Evolutionary conservation across 2,113 vertebrate species (phyloP).

Genomic region (Corythoichthys intestinalis): DNA sequence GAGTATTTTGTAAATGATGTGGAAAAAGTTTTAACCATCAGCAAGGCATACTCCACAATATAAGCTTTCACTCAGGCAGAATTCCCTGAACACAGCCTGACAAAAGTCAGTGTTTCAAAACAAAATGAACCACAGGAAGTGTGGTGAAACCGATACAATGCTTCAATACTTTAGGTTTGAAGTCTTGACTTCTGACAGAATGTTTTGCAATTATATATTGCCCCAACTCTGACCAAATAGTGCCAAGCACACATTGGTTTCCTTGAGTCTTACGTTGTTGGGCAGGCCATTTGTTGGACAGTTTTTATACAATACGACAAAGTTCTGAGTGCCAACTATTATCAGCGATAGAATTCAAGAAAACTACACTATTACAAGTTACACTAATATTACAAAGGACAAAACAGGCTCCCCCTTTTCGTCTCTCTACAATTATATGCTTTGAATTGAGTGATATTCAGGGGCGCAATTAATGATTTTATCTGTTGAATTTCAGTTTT

Average conservation of each 20-base stretch:
- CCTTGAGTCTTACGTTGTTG: background rate
- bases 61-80: background rate
- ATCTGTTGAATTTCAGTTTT: too few relatives aligned
- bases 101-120: background rate
- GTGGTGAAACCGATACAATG: background rate
- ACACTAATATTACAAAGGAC: too few relatives aligned
- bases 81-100: background rate
- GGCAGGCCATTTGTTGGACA: too few relatives aligned
- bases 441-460: too few relatives aligned
- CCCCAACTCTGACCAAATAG: background rate
- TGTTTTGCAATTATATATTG: too few relatives aligned
- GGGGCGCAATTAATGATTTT: too few relatives aligned
- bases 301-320: background rate
- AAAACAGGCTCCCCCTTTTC: too few relatives aligned
- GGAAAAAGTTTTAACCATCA: too few relatives aligned
- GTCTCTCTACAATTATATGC: too few relatives aligned
- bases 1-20: background rate
- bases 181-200: background rate
- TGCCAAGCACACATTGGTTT: background rate
- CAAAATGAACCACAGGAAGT: background rate
- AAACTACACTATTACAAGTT: too few relatives aligned
- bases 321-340: background rate
- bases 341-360: too few relatives aligned
- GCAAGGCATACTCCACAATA: background rate
- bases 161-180: background rate